A percentile compares a stretch with the other conserved stretches of the same genome.
These are phyloP conservation scores for Pterocles orientalis DNA, from an alignment of 2,113 vertebrate species.

Conservation along the genomic window DNA sequence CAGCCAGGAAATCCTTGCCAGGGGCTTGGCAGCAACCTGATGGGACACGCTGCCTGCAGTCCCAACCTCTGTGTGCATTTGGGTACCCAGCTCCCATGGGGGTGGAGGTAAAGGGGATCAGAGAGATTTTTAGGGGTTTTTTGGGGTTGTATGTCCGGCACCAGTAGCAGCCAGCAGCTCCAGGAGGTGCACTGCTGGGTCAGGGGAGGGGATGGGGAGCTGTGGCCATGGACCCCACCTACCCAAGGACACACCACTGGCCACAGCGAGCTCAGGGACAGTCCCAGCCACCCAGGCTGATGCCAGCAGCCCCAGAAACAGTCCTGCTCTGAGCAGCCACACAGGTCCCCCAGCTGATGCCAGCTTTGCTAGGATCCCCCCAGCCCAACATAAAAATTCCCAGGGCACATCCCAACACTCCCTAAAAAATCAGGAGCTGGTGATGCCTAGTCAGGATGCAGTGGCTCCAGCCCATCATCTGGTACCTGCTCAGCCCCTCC, in stretches of 20 bases:
- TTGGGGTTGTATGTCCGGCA: background rate
- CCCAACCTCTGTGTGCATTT: fast-evolving
- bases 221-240: background rate
- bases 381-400: background rate
- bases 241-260: background rate
- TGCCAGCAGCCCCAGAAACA: background rate
- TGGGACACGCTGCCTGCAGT: background rate
- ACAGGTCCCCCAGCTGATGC: fast-evolving
- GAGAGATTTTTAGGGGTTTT: background rate
- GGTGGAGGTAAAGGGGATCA: background rate
- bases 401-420: background rate
- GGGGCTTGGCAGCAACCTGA: fast-evolving
- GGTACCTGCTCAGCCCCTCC: background rate
- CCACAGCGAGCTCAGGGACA: background rate
- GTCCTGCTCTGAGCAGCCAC: background rate
- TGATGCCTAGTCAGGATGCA: background rate
- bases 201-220: background rate
- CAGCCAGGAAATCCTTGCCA: background rate
- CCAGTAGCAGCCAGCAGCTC: background rate
- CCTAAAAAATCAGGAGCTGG: background rate
- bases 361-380: background rate
- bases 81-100: background rate
- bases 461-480: background rate
- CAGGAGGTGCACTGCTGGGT: background rate
- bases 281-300: background rate